Conservation (phyloP, 2,888 invertebrate genomes). For the Acronicta psi region DNA sequence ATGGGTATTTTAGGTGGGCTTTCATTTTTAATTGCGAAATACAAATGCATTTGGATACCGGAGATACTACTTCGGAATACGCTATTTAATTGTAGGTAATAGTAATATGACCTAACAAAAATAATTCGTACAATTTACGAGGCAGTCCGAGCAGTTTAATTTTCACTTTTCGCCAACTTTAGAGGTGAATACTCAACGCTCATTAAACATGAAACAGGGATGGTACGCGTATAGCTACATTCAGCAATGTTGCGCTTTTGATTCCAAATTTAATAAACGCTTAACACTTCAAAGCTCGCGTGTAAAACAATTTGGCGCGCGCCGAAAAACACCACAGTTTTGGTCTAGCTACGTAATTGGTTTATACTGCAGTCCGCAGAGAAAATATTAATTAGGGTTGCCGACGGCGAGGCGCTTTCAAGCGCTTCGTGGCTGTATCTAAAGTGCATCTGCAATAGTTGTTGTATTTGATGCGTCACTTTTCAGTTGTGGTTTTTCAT, state of each 20-base stretch:
- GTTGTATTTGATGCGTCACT: slow-evolving; percentile 16
- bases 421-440: slow-evolving; percentile 63
- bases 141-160: slow-evolving; percentile 29
- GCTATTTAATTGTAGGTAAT: too few species aligned
- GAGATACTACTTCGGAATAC: too few species aligned
- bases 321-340: slow-evolving; percentile 84
- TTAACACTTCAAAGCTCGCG: slow-evolving; percentile 85
- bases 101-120: background rate
- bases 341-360: slow-evolving; percentile 84
- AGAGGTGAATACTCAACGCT: slow-evolving; percentile 43
- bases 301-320: slow-evolving; percentile 85
- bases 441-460: slow-evolving; percentile 47
- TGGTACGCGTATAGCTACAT: slow-evolving; percentile 59
- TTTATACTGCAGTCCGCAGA: slow-evolving; percentile 74
- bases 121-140: slow-evolving; percentile 2
- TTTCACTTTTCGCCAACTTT: slow-evolving; percentile 29
- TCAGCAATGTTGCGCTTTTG: slow-evolving; percentile 79
- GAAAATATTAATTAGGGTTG: slow-evolving; percentile 86
- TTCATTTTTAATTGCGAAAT: too few species aligned
- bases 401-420: slow-evolving; percentile 73
- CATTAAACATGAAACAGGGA: slow-evolving; percentile 46
- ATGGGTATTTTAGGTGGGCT: too few species aligned
- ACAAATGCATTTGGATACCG: too few species aligned
- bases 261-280: slow-evolving; percentile 86
- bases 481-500: background rate